phyloP scores from a whole-genome alignment of 2,888 invertebrate species.

The Saturnia japonica region DNA sequence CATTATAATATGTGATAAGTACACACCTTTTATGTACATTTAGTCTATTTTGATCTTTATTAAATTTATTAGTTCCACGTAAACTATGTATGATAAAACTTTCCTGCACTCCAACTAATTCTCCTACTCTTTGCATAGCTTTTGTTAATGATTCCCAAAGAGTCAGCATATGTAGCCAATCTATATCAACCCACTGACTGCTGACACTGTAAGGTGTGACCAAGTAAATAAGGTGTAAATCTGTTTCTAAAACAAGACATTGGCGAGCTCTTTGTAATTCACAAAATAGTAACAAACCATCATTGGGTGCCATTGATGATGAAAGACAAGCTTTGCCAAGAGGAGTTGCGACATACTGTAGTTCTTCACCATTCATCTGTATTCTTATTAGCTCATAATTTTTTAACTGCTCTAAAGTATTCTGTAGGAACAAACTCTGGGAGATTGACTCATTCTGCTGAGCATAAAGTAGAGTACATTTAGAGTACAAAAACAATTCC shows the following conservation, averaged over 20 bases:
- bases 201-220: constrained; percentile 96
- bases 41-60: constrained; percentile 77
- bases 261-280: constrained; percentile 95
- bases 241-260: constrained; percentile 95
- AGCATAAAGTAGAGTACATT: constrained; percentile 87
- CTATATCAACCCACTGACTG: constrained; percentile 88
- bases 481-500: constrained; percentile 89
- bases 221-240: constrained; percentile 96
- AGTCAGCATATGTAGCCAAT: constrained; percentile 90
- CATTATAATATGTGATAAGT: background rate
- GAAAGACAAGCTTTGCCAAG: constrained; percentile 96
- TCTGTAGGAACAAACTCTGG: constrained; percentile 58
- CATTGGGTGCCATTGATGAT: constrained; percentile 96
- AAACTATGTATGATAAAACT: constrained; percentile 90
- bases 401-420: constrained; percentile 86
- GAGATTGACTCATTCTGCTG: constrained; percentile 49
- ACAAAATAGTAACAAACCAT: constrained; percentile 93
- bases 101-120: constrained; percentile 94
- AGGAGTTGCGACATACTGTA: constrained; percentile 88
- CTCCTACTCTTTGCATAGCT: constrained; percentile 92
- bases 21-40: constrained; percentile 85
- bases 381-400: constrained; percentile 91
- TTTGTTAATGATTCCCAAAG: constrained; percentile 91
- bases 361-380: constrained; percentile 74
- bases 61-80: constrained; percentile 84